Percentiles rank a stretch among this genome's conserved stretches.
Evolutionary conservation across 2,113 vertebrate genomes (phyloP).

Genomic region (Fulica atra): DNA sequence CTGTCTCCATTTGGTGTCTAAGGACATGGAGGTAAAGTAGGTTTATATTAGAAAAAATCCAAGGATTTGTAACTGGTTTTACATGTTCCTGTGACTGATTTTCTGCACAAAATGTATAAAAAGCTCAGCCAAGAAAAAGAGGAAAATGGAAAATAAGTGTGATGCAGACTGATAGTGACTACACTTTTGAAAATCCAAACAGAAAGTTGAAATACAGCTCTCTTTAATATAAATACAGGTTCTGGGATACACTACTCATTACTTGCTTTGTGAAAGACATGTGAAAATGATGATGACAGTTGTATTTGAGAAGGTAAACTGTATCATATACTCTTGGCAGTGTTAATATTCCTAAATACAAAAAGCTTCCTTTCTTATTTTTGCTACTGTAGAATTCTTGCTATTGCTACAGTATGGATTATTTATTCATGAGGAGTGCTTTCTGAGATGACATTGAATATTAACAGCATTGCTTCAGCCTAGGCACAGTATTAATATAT

Average conservation of each 20-base stretch:
- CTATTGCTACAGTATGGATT: neutral
- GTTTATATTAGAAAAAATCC: neutral
- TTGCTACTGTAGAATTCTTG: neutral
- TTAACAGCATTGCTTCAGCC: neutral
- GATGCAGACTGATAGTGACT: neutral
- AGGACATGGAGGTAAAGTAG: neutral
- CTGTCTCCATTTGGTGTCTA: neutral
- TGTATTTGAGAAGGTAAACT: slow-evolving; percentile 5
- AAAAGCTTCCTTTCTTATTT: neutral
- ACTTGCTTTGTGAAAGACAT: neutral
- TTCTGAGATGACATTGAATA: neutral
- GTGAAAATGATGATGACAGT: neutral
- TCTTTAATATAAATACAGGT: slow-evolving; percentile 19
- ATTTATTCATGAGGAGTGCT: neutral
- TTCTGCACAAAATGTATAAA: neutral
- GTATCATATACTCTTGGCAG: neutral
- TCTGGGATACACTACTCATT: neutral
- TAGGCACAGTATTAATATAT: neutral
- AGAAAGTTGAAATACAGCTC: neutral
- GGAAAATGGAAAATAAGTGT: neutral
- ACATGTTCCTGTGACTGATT: neutral
- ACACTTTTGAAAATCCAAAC: neutral
- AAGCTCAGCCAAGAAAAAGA: neutral
- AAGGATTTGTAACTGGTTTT: neutral
- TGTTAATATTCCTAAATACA: neutral